Conservation (phyloP, 2,888 invertebrate genomes). For the Drosophila conformis region DNA sequence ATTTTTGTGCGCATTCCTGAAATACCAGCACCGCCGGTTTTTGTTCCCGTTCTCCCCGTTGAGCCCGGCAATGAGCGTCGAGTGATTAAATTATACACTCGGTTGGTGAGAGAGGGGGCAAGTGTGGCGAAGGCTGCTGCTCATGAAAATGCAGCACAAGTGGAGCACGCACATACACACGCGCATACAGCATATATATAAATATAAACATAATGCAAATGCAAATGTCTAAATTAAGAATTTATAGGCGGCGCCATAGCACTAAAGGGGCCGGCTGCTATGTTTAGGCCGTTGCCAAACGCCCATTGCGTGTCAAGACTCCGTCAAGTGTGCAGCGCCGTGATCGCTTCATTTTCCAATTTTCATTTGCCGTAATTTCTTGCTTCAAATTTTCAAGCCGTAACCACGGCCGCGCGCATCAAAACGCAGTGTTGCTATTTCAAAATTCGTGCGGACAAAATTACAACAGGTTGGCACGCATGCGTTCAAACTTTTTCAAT, state of each 20-base stretch:
- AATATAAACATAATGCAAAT: conserved; percentile 64
- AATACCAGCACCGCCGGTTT: conserved; percentile 54
- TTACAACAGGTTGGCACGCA: conserved; percentile 52
- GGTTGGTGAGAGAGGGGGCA: not conserved
- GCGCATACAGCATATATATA: conserved; percentile 41
- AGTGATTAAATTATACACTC: conserved; percentile 33
- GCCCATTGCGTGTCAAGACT: conserved; percentile 60
- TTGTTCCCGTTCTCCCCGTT: conserved; percentile 13
- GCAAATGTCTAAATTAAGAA: conserved; percentile 68
- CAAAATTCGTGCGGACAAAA: conserved; percentile 1
- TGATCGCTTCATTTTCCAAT: conserved; percentile 7
- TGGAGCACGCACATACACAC: conserved; percentile 58
- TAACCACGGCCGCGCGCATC: conserved; percentile 14
- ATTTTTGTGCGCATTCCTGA: conserved; percentile 76
- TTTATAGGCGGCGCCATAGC: conserved; percentile 58
- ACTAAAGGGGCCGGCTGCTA: conserved; percentile 51
- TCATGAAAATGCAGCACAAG: conserved; percentile 67
- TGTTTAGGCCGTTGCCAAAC: conserved; percentile 47
- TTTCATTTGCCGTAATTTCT: not conserved
- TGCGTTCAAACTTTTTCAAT: conserved; percentile 36
- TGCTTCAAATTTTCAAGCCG: conserved; percentile 22
- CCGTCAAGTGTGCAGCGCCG: conserved; percentile 53
- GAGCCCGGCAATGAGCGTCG: conserved; percentile 13
- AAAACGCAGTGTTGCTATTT: conserved; percentile 36
- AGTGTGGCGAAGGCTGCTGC: conserved; percentile 37